Base-by-base conservation (phyloP, 1,140 invertebrate species). In the Temnothorax curvispinosus region DNA sequence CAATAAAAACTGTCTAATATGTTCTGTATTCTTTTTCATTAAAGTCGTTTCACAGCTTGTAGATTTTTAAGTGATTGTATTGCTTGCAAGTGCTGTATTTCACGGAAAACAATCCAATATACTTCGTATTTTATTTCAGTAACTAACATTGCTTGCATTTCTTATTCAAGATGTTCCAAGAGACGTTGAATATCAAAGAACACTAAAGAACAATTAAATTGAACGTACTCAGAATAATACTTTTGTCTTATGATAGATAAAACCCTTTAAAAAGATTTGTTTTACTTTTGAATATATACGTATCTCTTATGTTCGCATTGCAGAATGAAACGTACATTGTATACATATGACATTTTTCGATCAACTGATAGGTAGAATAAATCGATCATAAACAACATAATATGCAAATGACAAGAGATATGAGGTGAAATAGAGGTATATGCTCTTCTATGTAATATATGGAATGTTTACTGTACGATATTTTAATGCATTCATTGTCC, bases 171-270 rank as follows among this genome's bases (percentile, higher is more conserved):
- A 69, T 69, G 64, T 41, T 8, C 15, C 21, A 18, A 54, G 47
- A 71, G 41, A 44, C 6, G 27, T 82, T 47, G 18, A 58, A 62
- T 60, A 74, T 75, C 41, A 75, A 84, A 84, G 80, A 74, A 74
- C 18, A 21, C 21, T 6, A 21, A 41, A 13, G 27, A 74, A 50
- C 47, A 84, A 82, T 82, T 72, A 60, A 84, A 32, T 74, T 32
- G 15, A 78, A n/a, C 8, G n/a, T 69, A 21, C 1, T 1, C 3
- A 32, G 38, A 3, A 44, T 18, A 18, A 4, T 60, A 76, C 27
- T 65, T 47, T 65, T 32, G 9, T 11, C 27, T 78, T 47, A 35
- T 47, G 32, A 35, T 52, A 38, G 32, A 47, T 44, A 0, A 67
- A 35, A 15, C 6, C 0, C 6, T 50, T 35, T 1, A 35, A 64